These are phyloP conservation scores for Thera obeliscata DNA, from an alignment of 2,888 invertebrate species.

Conservation along the genomic window DNA sequence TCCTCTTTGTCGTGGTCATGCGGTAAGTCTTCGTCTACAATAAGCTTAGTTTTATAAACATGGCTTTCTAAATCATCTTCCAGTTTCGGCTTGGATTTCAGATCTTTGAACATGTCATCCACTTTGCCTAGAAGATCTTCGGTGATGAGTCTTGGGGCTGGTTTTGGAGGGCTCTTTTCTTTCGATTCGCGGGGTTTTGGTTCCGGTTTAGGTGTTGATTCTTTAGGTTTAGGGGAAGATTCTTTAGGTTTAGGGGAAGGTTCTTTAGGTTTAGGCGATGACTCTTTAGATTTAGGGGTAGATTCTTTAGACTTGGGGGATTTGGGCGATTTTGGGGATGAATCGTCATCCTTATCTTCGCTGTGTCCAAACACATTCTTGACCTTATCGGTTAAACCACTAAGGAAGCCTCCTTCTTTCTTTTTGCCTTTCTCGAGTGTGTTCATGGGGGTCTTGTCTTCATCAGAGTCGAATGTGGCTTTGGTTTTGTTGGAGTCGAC, in stretches of 20 bases:
- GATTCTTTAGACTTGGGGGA: conserved; percentile 52
- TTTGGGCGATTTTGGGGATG: conserved; percentile 44
- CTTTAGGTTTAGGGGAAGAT: conserved; percentile 46
- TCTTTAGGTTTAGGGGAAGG: conserved; percentile 70
- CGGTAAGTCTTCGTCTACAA: conserved; percentile 72
- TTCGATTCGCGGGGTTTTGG: conserved; percentile 62
- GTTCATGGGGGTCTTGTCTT: conserved; percentile 82
- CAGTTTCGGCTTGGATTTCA: conserved; percentile 64
- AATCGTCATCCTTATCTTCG: conserved; percentile 69
- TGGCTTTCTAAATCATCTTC: conserved; percentile 67
- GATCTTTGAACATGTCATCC: conserved; percentile 81
- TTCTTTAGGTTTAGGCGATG: conserved; percentile 52
- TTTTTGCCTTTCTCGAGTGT: conserved; percentile 82
- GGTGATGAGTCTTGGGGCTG: conserved; percentile 74
- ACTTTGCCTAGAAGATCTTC: conserved; percentile 79
- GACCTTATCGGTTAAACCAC: conserved; percentile 74
- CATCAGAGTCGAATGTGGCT: conserved; percentile 83
- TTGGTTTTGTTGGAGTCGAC: conserved; percentile 82
- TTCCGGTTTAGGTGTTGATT: conserved; percentile 66
- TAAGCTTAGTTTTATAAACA: conserved; percentile 72
- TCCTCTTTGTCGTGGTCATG: conserved; percentile 61
- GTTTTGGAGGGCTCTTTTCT: conserved; percentile 71
- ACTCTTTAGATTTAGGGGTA: conserved; percentile 63
- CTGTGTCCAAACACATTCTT: conserved; percentile 73
- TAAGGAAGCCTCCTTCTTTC: conserved; percentile 73